A percentile compares a stretch with the other conserved stretches of the same genome.
Evolutionary conservation across 2,113 vertebrate genomes (phyloP).

Genomic region (Tautogolabrus adspersus): DNA sequence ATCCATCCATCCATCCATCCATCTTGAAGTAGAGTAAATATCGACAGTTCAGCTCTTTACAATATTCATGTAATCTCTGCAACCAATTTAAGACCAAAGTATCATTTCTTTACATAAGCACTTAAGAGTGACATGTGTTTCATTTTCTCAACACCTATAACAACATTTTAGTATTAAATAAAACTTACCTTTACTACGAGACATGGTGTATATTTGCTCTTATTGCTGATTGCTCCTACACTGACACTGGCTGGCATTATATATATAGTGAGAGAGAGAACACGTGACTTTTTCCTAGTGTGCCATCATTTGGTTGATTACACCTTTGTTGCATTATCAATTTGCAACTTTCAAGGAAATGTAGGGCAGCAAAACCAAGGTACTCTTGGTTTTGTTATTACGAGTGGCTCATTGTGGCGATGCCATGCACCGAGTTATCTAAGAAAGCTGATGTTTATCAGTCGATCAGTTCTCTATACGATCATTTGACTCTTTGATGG

Average conservation of each 20-base stretch:
- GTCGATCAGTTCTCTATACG: background rate
- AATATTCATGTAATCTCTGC: too few relatives aligned
- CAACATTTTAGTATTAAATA: background rate
- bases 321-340: slow-evolving; percentile 16
- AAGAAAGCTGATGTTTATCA: background rate
- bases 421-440: background rate
- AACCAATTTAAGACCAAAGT: too few relatives aligned
- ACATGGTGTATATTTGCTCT: slow-evolving; percentile 37
- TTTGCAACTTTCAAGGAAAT: too few relatives aligned
- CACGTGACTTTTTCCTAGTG: slow-evolving; percentile 12
- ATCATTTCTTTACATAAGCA: too few relatives aligned
- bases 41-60: too few relatives aligned
- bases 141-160: too few relatives aligned
- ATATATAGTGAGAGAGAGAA: background rate
- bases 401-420: slow-evolving; percentile 16
- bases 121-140: too few relatives aligned
- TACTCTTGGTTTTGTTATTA: too few relatives aligned
- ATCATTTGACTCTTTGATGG: background rate
- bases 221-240: background rate
- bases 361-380: too few relatives aligned
- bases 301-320: slow-evolving; percentile 18
- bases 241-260: slow-evolving; percentile 21
- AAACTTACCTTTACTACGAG: slow-evolving; percentile 56
- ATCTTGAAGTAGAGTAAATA: too few relatives aligned
- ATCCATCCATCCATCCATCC: too few relatives aligned